Evolutionary conservation across 2,113 vertebrate species (phyloP), one percentile per base, ranked within the genome.

Genomic region (Dicentrarchus labrax): DNA sequence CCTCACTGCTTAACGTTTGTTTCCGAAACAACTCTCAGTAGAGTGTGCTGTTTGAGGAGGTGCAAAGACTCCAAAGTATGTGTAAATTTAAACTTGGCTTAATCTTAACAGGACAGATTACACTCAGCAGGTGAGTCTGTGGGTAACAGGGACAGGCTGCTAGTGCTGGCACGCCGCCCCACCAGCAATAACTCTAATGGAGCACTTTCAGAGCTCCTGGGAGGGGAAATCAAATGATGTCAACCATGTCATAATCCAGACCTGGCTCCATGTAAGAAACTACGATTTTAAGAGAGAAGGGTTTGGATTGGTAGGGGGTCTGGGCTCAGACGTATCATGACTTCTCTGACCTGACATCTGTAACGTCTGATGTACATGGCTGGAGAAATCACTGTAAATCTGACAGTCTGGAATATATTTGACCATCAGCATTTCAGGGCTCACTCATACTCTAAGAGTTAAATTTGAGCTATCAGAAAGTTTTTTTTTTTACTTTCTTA

Each of bases 131-230:
- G 92, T 92, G 93, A 90, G 87, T 91, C 86, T 89, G 71, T 80
- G 84, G 88, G 78, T 74, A 82, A 82, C 82, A 67, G 85, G 71
- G 86, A 72, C 90, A 84, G 85, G 82, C 90, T 91, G 91, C 76
- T 85, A 17, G 24, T 5, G 5, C 69, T 94, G 93, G 91, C 91
- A 84, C 2, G n/a, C 59, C 78, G 67, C 82, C 83, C 80, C 78
- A 78, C 54, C 86, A 76, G 86, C 89, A 91, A 92, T 91, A 85
- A 90, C 87, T 76, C 88, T 94, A 92, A 94, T 93, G 91, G 93
- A 91, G 83, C 92, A 89, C 90, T 93, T 93, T 93, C 86, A 85
- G 75, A 82, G 84, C 93, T 91, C 93, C 91, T 91, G 91, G 83
- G 91, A 90, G 72, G 89, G 78, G 77, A 83, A 84, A 93, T 92